phyloP scores from a whole-genome alignment of 2,888 invertebrate species.

The Drosophila macrospina region DNA sequence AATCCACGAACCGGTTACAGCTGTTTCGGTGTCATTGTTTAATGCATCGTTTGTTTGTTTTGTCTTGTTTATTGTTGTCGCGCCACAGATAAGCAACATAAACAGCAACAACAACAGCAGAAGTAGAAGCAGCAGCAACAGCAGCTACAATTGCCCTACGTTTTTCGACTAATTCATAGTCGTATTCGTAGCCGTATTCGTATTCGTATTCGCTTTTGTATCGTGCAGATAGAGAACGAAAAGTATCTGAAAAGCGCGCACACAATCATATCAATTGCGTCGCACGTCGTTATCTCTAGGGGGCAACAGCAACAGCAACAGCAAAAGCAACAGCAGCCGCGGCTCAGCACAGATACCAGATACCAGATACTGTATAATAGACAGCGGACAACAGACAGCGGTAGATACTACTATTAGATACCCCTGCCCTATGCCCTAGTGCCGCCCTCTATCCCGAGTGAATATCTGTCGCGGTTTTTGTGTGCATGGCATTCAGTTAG shows the following conservation, averaged over 20 bases:
- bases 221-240: slow-evolving; percentile 51
- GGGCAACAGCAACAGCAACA: slow-evolving; percentile 19
- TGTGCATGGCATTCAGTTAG: slow-evolving; percentile 17
- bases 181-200: slow-evolving; percentile 47
- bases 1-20: slow-evolving; percentile 20
- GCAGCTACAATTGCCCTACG: slow-evolving; percentile 40
- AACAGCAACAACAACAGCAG: slow-evolving; percentile 11
- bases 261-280: slow-evolving; percentile 65
- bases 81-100: slow-evolving; percentile 44
- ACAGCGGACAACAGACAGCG: slow-evolving; percentile 23
- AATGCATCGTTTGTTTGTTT: slow-evolving; percentile 67
- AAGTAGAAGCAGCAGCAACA: slow-evolving; percentile 1
- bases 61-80: slow-evolving; percentile 62
- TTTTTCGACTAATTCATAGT: slow-evolving; percentile 49
- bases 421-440: slow-evolving; percentile 39
- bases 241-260: slow-evolving; percentile 36
- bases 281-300: slow-evolving; percentile 64
- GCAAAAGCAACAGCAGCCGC: slow-evolving; percentile 9
- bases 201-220: slow-evolving; percentile 48
- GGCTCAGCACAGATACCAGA: slow-evolving; percentile 44
- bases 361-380: slow-evolving; percentile 23
- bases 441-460: neutral
- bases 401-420: slow-evolving; percentile 38
- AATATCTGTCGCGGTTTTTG: slow-evolving; percentile 24
- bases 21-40: slow-evolving; percentile 51